Base-by-base conservation (phyloP, 1,140 invertebrate genomes). In the Platyura marginata region DNA sequence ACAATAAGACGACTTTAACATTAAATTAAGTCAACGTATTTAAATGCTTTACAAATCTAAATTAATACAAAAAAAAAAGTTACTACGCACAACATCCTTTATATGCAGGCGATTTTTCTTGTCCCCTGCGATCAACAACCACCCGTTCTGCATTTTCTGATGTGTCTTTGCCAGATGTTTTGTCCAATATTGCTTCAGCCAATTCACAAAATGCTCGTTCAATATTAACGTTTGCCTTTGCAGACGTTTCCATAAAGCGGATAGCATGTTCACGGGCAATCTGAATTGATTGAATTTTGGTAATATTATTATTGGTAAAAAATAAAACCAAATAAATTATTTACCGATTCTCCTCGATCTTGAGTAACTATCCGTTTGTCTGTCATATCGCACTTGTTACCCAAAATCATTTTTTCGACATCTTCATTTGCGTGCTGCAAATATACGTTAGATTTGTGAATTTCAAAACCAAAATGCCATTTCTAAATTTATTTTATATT, bases 311-410 rank as follows among this genome's bases (percentile, higher is more conserved):
- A n/a, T 32, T n/a, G n/a, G n/a, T n/a, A n/a, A n/a, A n/a, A n/a
- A n/a, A n/a, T n/a, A 29, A 29, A 29, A 29, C 16, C 13, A 3
- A 18, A 5, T 35, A 37, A 22, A 15, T 11, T 23, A 67, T 67
- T 72, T 68, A 87, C 84, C 46, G 76, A 75, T 70, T 94, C 85
- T 53, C 91, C 91, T 55, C 77, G 70, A 53, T 91, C 85, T 62
- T 77, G 87, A 49, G 74, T 80, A 46, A 99, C 91, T 55, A 90
- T 81, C 66, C 95, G 74, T 67, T 91, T 94, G 55, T 93, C 90
- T 58, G 93, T 85, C 84, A 98, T 93, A 72, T 99, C 95, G 78
- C 92, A 96, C 72, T 99, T 99, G 64, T 98, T 99, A 41, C 95
- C 95, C 51, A 99, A 69, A 54, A 99, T 92, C 94, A 98, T 98